Base-by-base conservation (phyloP, 2,113 vertebrate genomes). In the Myiozetetes cayanensis region DNA sequence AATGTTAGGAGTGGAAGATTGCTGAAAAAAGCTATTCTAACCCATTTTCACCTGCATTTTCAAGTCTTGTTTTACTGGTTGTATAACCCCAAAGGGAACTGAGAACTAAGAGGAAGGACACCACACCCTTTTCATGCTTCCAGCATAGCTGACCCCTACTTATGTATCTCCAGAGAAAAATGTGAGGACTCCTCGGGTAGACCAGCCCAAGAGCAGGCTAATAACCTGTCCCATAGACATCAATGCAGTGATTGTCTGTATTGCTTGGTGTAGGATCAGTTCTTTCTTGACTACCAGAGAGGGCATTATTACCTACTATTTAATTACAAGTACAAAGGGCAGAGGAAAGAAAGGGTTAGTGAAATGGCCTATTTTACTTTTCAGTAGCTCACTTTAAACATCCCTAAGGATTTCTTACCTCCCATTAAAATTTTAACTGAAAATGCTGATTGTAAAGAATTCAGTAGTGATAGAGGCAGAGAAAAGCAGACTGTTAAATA, bases 391-490 rank as follows among this genome's bases (percentile, higher is more conserved):
- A 85, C 66, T 79, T 79, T 83, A 65, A 95, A 77, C 56, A 52
- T 93, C 96, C 90, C 82, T 91, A 83, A 90, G 82, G 88, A 93
- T 96, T 96, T 95, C 72, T 79, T 91, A 91, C 62, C 58, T 90
- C 41, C 77, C 62, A 89, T 95, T 94, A 95, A 96, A 92, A 88
- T 94, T 93, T 89, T 77, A 96, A 82, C 90, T 90, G 73, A 92
- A 86, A 80, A 84, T 84, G 90, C 90, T 97, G 93, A 94, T 94
- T 87, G 52, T 93, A 94, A 94, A 84, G 71, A 94, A 94, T 89
- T 61, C 81, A 74, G 46, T 67, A 77, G 62, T 50, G 65, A 77
- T 78, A 78, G 19, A 70, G 50, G 71, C 79, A 93, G 83, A 91
- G 81, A 76, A 93, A 94, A 86, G 82, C 35, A 95, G 74, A 59